Base-by-base conservation (phyloP, 2,797 vertebrate species). In the Petrocephalus sullivani region DNA sequence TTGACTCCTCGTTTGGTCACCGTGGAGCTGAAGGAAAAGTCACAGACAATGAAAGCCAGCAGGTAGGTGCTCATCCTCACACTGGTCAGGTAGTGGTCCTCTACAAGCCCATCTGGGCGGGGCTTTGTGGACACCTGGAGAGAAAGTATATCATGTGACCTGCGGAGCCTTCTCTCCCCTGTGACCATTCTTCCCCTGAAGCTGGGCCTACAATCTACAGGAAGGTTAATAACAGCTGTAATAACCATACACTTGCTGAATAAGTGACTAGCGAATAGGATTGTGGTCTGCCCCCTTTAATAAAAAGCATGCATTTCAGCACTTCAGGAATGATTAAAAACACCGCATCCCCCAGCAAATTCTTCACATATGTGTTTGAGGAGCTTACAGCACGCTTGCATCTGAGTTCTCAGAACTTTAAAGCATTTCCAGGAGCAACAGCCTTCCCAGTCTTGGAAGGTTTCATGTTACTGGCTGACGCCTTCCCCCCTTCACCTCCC, bases 1-100 rank as follows among this genome's bases (percentile, higher is more conserved):
- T 87, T 90, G 10, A 90, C 19, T 71, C 90, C 90, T 88, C 46
- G 51, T 78, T 89, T 88, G 4, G 90, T 89, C 64, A 83, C 9
- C 21, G 87, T 75, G 10, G 88, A 56, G 56, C 56, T 89, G 49
- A 81, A 86, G 28, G 87, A 21, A 84, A 85, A 89, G 58, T 90
- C 87, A 53, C 88, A 71, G 6, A 90, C 82, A 16, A 90, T 82
- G 57, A 89, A 90, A 10, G 89, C 89, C 82, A 89, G 12, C 37
- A 90, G 60, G 83, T 90, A 90, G 67, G 53, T 89, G 71, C 90
- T 90, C 90, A 90, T 90, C 60, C 53, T 89, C 46, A 89, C 86
- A n/a, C 87, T 90, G 49, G 87, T 87, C 33, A 88, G 57, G 60
- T 86, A 90, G 82, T 88, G 83, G 83, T 90, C 90, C 51, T 87